Evolutionary conservation across 2,888 invertebrate species (phyloP), one percentile per base, ranked within the genome.

Genomic region (Proisotoma minuta): DNA sequence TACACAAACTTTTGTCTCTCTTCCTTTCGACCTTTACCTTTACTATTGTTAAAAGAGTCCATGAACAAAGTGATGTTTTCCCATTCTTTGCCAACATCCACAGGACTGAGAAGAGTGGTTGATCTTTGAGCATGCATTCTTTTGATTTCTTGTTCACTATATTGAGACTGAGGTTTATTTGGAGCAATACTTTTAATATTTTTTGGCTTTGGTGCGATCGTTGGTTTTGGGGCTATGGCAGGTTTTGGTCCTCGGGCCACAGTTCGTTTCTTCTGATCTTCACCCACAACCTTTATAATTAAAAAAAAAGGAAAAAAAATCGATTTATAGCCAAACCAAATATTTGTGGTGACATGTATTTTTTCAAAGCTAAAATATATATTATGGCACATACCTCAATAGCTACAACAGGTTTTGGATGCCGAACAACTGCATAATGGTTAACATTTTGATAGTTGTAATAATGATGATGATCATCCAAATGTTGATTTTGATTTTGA

Each of bases 71-170:
- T 91, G 75, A 96, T 94, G 80, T 94, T 91, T 24, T 91, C 91
- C 91, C 96, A 95, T 81, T 96, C 95, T 79, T 93, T 92, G 80
- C 90, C 87, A 77, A 94, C 93, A 81, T 94, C 91, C 78, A 92
- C 92, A 2, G 92, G 91, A 76, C 91, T 91, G 74, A 93, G 83
- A 73, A 90, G 83, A 57, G 60, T 54, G 58, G 62, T 43, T 20
- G 68, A 52, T 24, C n/a, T 39, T 22, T 57, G 49, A 26, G 29
- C 29, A 8, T 53, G 52, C 23, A 52, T 59, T 40, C 59, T 60
- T 39, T 60, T 63, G 23, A 70, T 28, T 18, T 69, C 68, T 56
- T 68, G 70, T 60, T 73, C 73, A 66, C 66, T 72, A 22, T 71
- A 73, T 49, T 72, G 66, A 20, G 67, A 69, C 58, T 73, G 73